phyloP scores from a whole-genome alignment of 2,888 invertebrate genomes.

The Loripinus fragilis region DNA sequence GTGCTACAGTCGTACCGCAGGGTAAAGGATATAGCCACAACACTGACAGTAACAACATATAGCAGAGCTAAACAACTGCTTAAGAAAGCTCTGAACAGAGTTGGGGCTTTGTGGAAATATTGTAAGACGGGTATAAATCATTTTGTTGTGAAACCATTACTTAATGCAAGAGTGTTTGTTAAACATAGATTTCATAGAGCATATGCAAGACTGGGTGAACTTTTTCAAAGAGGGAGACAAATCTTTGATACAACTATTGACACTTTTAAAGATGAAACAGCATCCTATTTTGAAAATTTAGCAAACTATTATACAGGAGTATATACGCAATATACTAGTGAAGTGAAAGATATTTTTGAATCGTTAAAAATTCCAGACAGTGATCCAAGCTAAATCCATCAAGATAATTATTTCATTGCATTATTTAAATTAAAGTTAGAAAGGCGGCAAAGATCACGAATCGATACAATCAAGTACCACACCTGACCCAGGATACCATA shows the following conservation, averaged over 20 bases:
- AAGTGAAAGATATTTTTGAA: slow-evolving; percentile 56
- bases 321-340: slow-evolving; percentile 54
- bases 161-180: slow-evolving; percentile 48
- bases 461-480: too few relatives aligned
- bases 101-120: slow-evolving; percentile 54
- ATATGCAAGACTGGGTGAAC: slow-evolving; percentile 34
- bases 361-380: slow-evolving; percentile 53
- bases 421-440: too few relatives aligned
- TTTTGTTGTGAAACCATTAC: slow-evolving; percentile 51
- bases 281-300: slow-evolving; percentile 46
- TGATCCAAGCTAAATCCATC: too few relatives aligned
- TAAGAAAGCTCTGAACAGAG: slow-evolving; percentile 40
- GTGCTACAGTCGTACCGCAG: slow-evolving; percentile 50
- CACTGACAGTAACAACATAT: slow-evolving; percentile 46
- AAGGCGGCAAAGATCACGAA: too few relatives aligned
- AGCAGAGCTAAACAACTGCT: slow-evolving; percentile 34
- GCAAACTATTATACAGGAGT: slow-evolving; percentile 55
- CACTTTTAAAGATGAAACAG: slow-evolving; percentile 40
- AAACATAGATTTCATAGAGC: slow-evolving; percentile 50
- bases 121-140: slow-evolving; percentile 53
- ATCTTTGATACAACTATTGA: slow-evolving; percentile 45
- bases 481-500: too few relatives aligned
- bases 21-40: slow-evolving; percentile 49
- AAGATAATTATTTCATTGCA: too few relatives aligned
- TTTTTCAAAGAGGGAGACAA: slow-evolving; percentile 48